Evolutionary conservation across 1,140 invertebrate genomes (phyloP).

Genomic region (Hyphantria cunea): DNA sequence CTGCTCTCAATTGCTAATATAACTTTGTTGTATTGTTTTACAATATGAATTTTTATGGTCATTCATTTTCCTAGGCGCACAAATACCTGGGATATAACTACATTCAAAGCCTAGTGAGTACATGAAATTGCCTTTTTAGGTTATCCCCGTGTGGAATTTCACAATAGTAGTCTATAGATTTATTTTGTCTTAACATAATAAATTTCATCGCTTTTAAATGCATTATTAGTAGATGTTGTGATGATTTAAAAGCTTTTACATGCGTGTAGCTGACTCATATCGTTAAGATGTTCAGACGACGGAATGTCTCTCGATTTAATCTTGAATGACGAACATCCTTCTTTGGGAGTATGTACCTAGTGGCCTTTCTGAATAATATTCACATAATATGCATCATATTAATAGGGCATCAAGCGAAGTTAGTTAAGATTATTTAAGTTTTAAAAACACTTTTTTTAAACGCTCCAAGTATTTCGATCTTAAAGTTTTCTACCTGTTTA

Average conservation of each 20-base stretch:
- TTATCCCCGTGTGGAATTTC: background rate
- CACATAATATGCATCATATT: too few species aligned
- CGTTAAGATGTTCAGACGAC: conserved; percentile 5
- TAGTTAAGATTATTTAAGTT: too few species aligned
- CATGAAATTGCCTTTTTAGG: conserved; percentile 6
- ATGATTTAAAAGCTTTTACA: conserved; percentile 10
- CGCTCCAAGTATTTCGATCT: too few species aligned
- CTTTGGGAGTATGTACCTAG: too few species aligned
- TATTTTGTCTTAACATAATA: too few species aligned
- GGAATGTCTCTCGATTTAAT: conserved; percentile 6
- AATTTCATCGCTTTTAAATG: background rate
- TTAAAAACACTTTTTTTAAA: too few species aligned
- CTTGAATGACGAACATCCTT: conserved; percentile 1
- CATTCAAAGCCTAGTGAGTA: conserved; percentile 16
- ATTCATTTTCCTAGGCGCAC: conserved; percentile 22
- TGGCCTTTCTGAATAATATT: too few species aligned
- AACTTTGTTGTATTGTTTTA: too few species aligned
- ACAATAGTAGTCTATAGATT: background rate
- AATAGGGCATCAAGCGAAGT: too few species aligned
- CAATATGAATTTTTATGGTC: conserved; percentile 1
- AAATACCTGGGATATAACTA: conserved; percentile 4
- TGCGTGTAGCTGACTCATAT: conserved; percentile 5
- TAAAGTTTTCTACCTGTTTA: too few species aligned
- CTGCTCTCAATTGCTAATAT: background rate
- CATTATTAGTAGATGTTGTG: background rate